A percentile compares a stretch with the other conserved stretches of the same genome.
Evolutionary conservation across 2,113 vertebrate genomes (phyloP).

Genomic region (Conger conger): DNA sequence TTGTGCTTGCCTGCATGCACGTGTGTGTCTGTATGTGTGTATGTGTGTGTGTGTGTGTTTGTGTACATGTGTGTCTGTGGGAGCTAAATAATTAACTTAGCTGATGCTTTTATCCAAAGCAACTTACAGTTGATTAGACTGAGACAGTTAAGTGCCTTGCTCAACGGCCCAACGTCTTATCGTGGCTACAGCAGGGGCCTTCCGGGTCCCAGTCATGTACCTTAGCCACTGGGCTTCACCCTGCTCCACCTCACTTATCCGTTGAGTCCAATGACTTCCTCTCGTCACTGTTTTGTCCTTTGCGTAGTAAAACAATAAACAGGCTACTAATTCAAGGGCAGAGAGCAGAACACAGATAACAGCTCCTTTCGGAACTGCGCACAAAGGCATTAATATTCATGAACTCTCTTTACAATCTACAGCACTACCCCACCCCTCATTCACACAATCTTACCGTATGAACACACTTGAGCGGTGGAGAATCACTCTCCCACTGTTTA

Average conservation of each 20-base stretch:
- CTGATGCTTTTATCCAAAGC: too few species aligned
- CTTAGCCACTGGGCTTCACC: too few species aligned
- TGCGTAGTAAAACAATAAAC: not conserved
- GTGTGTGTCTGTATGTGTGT: not conserved
- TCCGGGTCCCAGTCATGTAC: too few species aligned
- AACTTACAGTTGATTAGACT: too few species aligned
- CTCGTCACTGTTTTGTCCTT: constrained; percentile 1
- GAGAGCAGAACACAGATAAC: not conserved
- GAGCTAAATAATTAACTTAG: too few species aligned
- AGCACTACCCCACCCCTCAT: not conserved
- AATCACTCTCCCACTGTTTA: not conserved
- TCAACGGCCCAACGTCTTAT: too few species aligned
- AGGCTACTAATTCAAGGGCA: not conserved
- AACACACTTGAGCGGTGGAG: not conserved
- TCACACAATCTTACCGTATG: not conserved
- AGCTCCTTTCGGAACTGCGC: not conserved
- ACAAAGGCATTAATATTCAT: not conserved
- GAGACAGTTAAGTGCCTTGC: too few species aligned
- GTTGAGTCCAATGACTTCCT: not conserved
- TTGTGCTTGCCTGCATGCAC: not conserved
- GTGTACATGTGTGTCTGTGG: too few species aligned
- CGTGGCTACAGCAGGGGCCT: too few species aligned
- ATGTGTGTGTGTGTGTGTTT: not conserved
- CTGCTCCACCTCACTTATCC: not conserved
- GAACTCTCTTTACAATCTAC: not conserved